These are phyloP conservation scores for Nezara viridula DNA, from an alignment of 2,888 invertebrate species.

Conservation along the genomic window DNA sequence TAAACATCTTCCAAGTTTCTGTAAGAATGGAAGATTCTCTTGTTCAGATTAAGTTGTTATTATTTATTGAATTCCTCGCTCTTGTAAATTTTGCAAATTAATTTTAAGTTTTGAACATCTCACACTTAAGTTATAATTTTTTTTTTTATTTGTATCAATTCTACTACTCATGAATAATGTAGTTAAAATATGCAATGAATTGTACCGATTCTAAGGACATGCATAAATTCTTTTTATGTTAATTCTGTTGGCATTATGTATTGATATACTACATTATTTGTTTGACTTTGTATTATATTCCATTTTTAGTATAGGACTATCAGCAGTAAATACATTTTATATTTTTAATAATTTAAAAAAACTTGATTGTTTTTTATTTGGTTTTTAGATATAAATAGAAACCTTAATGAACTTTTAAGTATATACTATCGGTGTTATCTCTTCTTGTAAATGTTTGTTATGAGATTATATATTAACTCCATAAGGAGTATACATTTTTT, in stretches of 20 bases:
- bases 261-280: neutral
- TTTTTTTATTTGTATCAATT: neutral
- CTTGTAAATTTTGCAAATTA: conserved; percentile 27
- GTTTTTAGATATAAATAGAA: neutral
- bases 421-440: conserved; percentile 42
- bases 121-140: neutral
- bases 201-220: neutral
- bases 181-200: neutral
- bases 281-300: conserved; percentile 1
- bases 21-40: neutral
- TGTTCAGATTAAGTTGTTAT: conserved; percentile 25
- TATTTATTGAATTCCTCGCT: conserved; percentile 42
- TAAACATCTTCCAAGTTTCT: conserved; percentile 21
- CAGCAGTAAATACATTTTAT: neutral
- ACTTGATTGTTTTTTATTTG: neutral
- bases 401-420: conserved; percentile 38
- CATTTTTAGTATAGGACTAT: conserved; percentile 23
- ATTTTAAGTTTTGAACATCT: conserved; percentile 20
- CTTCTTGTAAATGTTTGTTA: conserved; percentile 46
- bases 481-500: conserved; percentile 24
- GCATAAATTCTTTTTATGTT: neutral
- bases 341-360: conserved; percentile 41
- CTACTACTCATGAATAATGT: neutral
- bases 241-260: neutral
- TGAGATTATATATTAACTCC: conserved; percentile 32